A percentile compares a stretch with the other conserved stretches of the same genome.
phyloP scores from a whole-genome alignment of 1,140 invertebrate species.

The Drosophila lacteicornis region DNA sequence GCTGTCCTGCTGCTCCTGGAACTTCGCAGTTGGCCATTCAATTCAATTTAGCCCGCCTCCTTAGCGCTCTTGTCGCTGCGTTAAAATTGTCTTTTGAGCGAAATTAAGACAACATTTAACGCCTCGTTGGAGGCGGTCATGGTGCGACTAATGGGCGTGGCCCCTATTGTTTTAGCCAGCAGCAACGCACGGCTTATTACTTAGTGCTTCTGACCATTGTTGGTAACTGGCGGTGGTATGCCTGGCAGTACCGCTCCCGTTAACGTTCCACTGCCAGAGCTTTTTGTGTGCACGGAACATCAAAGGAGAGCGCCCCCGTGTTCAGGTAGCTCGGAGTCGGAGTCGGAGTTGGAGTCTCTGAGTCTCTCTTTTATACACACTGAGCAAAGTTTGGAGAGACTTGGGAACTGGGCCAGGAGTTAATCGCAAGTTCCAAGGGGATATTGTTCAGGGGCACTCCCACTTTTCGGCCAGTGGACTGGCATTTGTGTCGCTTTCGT shows the following conservation, averaged over 20 bases:
- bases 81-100: slow-evolving; percentile 48
- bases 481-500: slow-evolving; percentile 32
- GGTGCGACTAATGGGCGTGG: slow-evolving; percentile 42
- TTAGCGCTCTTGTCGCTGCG: neutral
- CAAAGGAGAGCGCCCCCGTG: slow-evolving; percentile 3
- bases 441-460: neutral
- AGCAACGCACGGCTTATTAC: slow-evolving; percentile 36
- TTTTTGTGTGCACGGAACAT: slow-evolving; percentile 4
- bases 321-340: neutral
- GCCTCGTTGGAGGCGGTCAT: slow-evolving; percentile 39
- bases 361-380: slow-evolving; percentile 3
- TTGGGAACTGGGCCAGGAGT: neutral
- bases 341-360: neutral
- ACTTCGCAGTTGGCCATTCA: slow-evolving; percentile 26
- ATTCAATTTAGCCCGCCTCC: slow-evolving; percentile 38
- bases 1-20: neutral
- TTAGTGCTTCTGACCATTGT: slow-evolving; percentile 31
- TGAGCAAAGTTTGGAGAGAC: neutral
- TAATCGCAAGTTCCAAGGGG: neutral
- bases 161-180: slow-evolving; percentile 26
- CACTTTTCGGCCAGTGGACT: neutral
- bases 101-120: slow-evolving; percentile 73
- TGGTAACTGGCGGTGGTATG: neutral
- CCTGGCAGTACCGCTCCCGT: neutral
- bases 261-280: neutral